A percentile compares a stretch with the other conserved stretches of the same genome.
Conservation (phyloP, 2,113 vertebrate species). For the Hyla sarda region DNA sequence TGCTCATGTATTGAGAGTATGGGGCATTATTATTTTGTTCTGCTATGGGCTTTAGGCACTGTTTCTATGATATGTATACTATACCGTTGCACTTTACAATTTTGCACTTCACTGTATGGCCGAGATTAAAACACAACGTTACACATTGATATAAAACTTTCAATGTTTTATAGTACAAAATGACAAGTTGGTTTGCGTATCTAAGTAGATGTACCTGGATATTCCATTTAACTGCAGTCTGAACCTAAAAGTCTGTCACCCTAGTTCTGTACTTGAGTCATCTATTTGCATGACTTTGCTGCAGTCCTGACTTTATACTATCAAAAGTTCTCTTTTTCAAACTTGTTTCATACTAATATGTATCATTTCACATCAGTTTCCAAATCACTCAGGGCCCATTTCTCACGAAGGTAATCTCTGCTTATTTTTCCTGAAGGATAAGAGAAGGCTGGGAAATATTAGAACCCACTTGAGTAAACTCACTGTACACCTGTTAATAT, state of each 20-base stretch:
- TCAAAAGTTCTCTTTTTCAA: not conserved
- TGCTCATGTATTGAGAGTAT: too few species aligned
- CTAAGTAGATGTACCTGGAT: not conserved
- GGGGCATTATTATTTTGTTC: too few species aligned
- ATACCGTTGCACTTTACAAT: too few species aligned
- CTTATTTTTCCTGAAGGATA: not conserved
- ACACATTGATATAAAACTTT: too few species aligned
- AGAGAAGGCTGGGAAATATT: not conserved
- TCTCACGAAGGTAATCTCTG: not conserved
- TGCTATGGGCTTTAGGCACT: too few species aligned
- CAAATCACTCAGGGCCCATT: not conserved
- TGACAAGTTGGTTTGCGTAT: too few species aligned
- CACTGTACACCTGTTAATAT: slow-evolving; percentile 22
- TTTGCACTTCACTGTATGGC: too few species aligned
- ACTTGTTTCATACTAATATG: not conserved
- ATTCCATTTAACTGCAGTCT: too few species aligned
- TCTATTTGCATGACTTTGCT: not conserved
- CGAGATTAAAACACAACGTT: too few species aligned
- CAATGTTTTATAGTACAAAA: too few species aligned
- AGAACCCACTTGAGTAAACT: not conserved
- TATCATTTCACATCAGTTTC: not conserved
- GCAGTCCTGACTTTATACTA: not conserved
- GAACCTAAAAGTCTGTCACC: not conserved
- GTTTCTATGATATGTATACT: too few species aligned
- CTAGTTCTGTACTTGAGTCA: not conserved